Base-by-base conservation (phyloP, 2,797 vertebrate species). In the Rhinoraja longicauda region DNA sequence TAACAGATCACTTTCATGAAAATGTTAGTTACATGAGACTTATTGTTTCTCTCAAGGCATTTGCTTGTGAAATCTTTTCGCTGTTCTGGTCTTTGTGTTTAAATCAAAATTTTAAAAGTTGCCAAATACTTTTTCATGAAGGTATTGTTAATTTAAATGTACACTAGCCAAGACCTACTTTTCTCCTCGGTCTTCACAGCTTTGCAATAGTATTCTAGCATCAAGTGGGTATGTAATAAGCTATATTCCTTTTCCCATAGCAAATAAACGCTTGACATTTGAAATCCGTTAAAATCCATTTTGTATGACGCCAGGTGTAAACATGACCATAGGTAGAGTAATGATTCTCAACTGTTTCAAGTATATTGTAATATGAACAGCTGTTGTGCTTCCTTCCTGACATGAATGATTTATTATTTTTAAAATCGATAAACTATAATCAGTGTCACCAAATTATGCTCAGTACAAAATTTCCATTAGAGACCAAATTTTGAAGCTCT, bases 311-410 rank as follows among this genome's bases (percentile, higher is more conserved):
- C 15, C 72, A 26, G 26, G 13, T 92, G 90, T 75, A 92, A 92
- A 92, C 45, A 15, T 92, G 90, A 73, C 70, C 84, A 88, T 57
- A 75, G 53, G 57, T 72, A 5, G 67, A 72, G 70, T 29, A 73
- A 67, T 53, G 32, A 67, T 82, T 90, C 62, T 73, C 39, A 92
- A 29, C 70, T 73, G 26, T 92, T 75, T 75, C n/a, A 92, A 39
- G 39, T 73, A 92, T 92, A 36, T 92, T 73, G 39, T 26, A 45
- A 73, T 73, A 73, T 75, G 90, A 92, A 92, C 73, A 70, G 90
- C 90, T 92, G 90, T 75, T 92, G 90, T 91, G 90, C 70, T 92
- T 75, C 90, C 67, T 75, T 70, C 36, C 72, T 29, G 67, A 90
- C 67, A 91, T 73, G 70, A 92, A 92, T 73, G 67, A 92, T 91